Conservation (phyloP, 2,797 vertebrate species). For the Bradypodion pumilum region DNA sequence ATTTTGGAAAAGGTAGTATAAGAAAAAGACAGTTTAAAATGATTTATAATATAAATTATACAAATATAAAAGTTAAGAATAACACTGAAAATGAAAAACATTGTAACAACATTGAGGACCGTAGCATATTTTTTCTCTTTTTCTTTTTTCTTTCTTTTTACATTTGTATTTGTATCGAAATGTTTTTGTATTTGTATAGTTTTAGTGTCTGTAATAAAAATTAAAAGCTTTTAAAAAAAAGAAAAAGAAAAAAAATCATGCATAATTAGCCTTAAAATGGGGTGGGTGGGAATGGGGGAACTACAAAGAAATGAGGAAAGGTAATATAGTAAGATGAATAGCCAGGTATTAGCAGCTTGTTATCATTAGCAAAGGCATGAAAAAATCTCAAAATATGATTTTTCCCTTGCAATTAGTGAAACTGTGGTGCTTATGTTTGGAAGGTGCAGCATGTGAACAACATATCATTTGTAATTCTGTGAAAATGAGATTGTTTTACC, state of each 20-base stretch:
- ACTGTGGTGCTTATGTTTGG: neutral
- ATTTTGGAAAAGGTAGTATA: no score
- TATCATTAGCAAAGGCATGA: neutral
- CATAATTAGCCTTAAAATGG: neutral
- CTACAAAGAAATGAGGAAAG: neutral
- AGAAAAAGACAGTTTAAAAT: no score
- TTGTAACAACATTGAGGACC: no score
- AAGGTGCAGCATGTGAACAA: neutral
- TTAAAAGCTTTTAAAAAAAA: no score
- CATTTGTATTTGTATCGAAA: no score
- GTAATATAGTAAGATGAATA: neutral
- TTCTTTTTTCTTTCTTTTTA: no score
- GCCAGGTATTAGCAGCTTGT: neutral
- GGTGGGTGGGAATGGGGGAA: neutral
- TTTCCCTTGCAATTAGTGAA: constrained; percentile 7
- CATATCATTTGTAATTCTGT: constrained; percentile 35
- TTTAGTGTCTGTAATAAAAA: no score
- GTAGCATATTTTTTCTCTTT: no score
- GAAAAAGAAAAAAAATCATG: neutral
- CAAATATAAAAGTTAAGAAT: no score
- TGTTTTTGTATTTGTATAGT: no score
- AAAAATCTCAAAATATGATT: neutral
- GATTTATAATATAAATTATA: no score
- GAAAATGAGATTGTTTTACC: constrained; percentile 25
- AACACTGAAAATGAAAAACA: no score